A percentile compares a stretch with the other conserved stretches of the same genome.
phyloP scores from a whole-genome alignment of 2,113 vertebrate species.

The Ceuthmochares aereus region DNA sequence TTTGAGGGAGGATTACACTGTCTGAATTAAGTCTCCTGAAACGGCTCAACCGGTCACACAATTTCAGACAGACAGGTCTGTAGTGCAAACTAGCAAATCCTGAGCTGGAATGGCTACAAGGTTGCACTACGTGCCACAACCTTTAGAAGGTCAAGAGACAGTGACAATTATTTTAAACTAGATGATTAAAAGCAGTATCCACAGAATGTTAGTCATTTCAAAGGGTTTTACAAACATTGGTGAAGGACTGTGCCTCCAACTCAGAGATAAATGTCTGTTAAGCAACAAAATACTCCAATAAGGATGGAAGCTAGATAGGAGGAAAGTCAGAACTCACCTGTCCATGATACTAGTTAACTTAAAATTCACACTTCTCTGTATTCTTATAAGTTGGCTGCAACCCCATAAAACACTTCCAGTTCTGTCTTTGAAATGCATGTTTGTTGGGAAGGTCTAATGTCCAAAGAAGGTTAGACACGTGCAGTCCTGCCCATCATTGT shows the following conservation, averaged over 20 bases:
- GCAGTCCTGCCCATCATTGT: background rate
- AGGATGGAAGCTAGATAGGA: background rate
- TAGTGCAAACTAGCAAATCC: background rate
- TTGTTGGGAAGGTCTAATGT: background rate
- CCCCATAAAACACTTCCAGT: background rate
- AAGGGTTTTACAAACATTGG: background rate
- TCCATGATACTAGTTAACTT: background rate
- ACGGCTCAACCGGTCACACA: background rate
- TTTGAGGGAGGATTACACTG: background rate
- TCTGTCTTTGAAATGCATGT: fast-evolving
- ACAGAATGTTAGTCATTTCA: background rate
- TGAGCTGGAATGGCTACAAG: background rate
- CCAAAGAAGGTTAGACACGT: fast-evolving
- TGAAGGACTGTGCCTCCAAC: background rate
- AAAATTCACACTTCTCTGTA: background rate
- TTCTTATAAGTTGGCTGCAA: background rate
- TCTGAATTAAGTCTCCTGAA: background rate
- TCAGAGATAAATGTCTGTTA: background rate
- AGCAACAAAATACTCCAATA: background rate
- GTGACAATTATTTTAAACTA: background rate
- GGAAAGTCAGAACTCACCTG: background rate
- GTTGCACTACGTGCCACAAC: fast-evolving
- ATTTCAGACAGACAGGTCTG: background rate
- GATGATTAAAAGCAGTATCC: background rate
- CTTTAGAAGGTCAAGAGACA: background rate